Percentiles rank a stretch among this genome's conserved stretches.
Evolutionary conservation across 2,113 vertebrate species (phyloP).

Genomic region (Capricornis sumatraensis): DNA sequence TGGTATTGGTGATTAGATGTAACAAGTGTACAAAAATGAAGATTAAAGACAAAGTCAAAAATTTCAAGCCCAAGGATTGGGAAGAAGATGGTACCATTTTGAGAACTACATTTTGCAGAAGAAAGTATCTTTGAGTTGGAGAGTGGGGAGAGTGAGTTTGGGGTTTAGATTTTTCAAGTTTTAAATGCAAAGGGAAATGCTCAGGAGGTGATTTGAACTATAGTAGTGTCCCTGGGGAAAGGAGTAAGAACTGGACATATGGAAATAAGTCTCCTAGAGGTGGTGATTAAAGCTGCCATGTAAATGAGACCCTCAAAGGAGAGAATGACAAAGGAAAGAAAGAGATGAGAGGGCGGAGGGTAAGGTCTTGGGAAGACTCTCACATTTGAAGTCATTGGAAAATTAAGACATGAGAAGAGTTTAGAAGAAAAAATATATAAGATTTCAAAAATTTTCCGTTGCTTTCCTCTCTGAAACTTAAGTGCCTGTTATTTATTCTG

Average conservation of each 20-base stretch:
- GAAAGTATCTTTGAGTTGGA: background rate
- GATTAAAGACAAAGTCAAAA: background rate
- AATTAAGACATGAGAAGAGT: background rate
- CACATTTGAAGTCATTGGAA: background rate
- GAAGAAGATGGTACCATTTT: background rate
- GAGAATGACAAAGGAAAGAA: background rate
- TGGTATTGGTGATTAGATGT: background rate
- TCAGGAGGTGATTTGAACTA: background rate
- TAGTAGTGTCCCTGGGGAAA: background rate
- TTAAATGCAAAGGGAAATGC: background rate
- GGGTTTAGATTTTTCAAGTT: conserved; percentile 11
- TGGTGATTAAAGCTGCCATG: background rate
- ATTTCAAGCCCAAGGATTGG: background rate
- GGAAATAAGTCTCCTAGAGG: background rate
- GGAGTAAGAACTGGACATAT: background rate
- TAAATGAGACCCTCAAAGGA: background rate
- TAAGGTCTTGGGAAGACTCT: background rate
- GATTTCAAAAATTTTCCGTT: background rate
- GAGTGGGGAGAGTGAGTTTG: background rate
- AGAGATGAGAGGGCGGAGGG: background rate
- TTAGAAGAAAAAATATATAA: background rate
- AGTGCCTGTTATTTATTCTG: background rate
- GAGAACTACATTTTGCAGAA: background rate
- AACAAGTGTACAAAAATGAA: background rate
- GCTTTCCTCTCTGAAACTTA: background rate